These are phyloP conservation scores for Mycogona germanica DNA, from an alignment of 2,888 invertebrate genomes.

Conservation along the genomic window DNA sequence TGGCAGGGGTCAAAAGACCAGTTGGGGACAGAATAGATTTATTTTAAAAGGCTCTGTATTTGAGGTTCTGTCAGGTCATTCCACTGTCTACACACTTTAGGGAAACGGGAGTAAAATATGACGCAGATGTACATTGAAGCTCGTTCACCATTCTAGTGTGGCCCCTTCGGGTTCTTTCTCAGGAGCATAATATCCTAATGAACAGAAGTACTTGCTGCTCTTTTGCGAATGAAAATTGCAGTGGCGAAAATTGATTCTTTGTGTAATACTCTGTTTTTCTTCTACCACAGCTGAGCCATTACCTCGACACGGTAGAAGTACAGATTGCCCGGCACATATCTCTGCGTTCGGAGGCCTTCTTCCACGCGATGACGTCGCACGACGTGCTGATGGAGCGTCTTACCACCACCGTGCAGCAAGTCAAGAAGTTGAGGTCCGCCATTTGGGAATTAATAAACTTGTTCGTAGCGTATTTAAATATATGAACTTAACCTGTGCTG, in stretches of 20 bases:
- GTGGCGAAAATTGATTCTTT: not conserved
- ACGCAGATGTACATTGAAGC: no score
- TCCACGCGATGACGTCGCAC: constrained; percentile 96
- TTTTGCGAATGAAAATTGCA: not conserved
- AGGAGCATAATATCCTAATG: no score
- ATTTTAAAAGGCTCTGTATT: not conserved
- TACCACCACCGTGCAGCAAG: constrained; percentile 52
- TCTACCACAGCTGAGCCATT: constrained; percentile 58
- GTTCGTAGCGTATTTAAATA: no score
- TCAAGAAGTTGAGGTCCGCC: constrained; percentile 17
- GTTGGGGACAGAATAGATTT: no score
- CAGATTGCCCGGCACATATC: constrained; percentile 86
- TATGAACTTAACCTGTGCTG: not conserved
- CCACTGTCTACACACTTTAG: no score
- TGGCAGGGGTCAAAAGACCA: no score
- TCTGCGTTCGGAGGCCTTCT: constrained; percentile 91
- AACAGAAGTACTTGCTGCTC: no score
- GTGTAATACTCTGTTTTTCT: constrained; percentile 13
- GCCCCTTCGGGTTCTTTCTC: no score
- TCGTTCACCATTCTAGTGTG: no score
- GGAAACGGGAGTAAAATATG: no score
- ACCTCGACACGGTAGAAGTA: constrained; percentile 88
- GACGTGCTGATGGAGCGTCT: constrained; percentile 94
- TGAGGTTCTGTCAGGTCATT: no score
- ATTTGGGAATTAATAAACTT: no score